These are phyloP conservation scores for Apostichopus leukothele DNA, from an alignment of 53 echinoderm and acorn worm genomes.

Conservation along the genomic window DNA sequence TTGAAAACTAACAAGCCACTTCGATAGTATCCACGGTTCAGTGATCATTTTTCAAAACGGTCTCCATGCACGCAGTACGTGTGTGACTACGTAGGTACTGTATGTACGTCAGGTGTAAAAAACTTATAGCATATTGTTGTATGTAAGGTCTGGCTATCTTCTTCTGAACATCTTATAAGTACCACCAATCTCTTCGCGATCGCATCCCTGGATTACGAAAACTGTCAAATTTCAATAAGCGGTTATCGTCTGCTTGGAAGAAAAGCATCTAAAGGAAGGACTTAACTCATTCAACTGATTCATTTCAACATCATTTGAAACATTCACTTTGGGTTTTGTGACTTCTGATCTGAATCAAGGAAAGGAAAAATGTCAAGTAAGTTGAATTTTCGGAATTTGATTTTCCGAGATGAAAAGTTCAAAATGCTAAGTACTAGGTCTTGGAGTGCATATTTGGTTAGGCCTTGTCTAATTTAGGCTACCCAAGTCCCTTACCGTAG, in stretches of 20 bases:
- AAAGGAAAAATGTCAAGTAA: slow-evolving; percentile 10
- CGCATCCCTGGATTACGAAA: not conserved
- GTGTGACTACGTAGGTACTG: not conserved
- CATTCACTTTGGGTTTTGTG: not conserved
- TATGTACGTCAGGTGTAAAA: not conserved
- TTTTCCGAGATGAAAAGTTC: not conserved
- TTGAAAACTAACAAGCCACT: not conserved
- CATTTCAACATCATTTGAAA: not conserved
- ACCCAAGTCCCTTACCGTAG: too few relatives aligned
- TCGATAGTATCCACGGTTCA: not conserved
- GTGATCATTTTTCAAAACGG: not conserved
- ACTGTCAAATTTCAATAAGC: not conserved
- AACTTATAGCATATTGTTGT: not conserved
- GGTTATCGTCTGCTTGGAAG: not conserved
- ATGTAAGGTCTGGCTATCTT: not conserved
- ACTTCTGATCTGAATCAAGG: not conserved
- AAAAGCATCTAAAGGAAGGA: too few relatives aligned
- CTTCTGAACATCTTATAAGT: not conserved
- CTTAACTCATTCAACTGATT: not conserved
- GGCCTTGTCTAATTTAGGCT: not conserved
- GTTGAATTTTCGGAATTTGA: not conserved
- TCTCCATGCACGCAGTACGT: not conserved
- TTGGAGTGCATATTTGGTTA: not conserved
- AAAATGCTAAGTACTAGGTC: not conserved
- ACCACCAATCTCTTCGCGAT: not conserved